These are phyloP conservation scores for Conger conger DNA, from an alignment of 2,113 vertebrate genomes.

Conservation along the genomic window DNA sequence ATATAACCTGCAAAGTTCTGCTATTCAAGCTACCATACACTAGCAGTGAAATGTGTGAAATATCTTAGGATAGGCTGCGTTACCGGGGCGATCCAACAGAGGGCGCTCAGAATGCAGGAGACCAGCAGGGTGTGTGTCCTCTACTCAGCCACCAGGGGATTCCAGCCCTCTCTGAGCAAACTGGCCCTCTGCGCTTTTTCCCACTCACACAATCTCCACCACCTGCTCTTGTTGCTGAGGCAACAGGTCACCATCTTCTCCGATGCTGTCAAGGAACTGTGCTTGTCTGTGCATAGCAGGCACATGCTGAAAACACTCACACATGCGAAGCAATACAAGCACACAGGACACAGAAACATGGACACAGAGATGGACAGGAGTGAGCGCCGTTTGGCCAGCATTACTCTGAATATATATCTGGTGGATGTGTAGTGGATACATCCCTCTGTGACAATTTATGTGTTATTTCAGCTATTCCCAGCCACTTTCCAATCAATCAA, in stretches of 20 bases:
- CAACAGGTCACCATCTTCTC: constrained; percentile 87
- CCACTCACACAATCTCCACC: constrained; percentile 69
- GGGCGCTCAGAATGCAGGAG: constrained; percentile 86
- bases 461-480: too few species aligned
- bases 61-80: constrained; percentile 68
- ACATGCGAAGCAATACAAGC: background rate
- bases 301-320: background rate
- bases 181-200: constrained; percentile 48
- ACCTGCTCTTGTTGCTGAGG: constrained; percentile 82
- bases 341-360: background rate
- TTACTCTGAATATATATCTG: too few species aligned
- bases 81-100: constrained; percentile 87
- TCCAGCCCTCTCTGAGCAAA: constrained; percentile 47
- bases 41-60: background rate
- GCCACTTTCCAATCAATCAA: too few species aligned
- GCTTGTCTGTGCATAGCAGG: constrained; percentile 73
- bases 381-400: background rate
- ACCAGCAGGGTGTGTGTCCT: constrained; percentile 76
- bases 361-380: background rate
- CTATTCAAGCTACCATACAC: background rate
- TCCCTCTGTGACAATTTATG: too few species aligned
- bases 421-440: too few species aligned
- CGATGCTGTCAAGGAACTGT: constrained; percentile 85
- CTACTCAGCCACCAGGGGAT: constrained; percentile 57
- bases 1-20: too few species aligned